phyloP scores from a whole-genome alignment of 2,888 invertebrate genomes.

The Gerosis bhagava region DNA sequence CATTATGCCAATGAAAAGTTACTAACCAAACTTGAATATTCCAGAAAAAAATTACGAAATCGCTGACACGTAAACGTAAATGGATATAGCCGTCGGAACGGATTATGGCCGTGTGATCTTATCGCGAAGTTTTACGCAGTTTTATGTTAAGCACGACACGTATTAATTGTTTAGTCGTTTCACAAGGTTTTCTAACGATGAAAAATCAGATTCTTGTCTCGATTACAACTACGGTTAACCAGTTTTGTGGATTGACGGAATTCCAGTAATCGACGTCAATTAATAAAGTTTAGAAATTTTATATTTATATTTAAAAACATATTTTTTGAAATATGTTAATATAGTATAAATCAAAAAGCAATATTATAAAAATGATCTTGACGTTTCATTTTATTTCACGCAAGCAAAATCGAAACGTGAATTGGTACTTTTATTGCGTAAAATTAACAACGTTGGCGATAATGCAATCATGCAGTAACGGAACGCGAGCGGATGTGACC shows the following conservation, averaged over 20 bases:
- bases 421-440: constrained; percentile 27
- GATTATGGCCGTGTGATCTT: constrained; percentile 22
- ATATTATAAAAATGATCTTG: constrained; percentile 5
- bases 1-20: too few relatives aligned
- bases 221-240: constrained; percentile 60
- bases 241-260: constrained; percentile 58
- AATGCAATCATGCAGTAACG: constrained; percentile 58
- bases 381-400: constrained; percentile 24
- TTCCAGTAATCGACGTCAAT: constrained; percentile 61
- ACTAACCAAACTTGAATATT: too few relatives aligned
- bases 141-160: constrained; percentile 61
- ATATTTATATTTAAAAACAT: too few relatives aligned
- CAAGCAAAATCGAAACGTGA: constrained; percentile 23
- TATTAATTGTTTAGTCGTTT: constrained; percentile 69
- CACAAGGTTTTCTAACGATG: constrained; percentile 48
- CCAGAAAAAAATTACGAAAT: constrained; percentile 15
- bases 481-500: constrained; percentile 77
- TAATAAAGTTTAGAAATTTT: constrained; percentile 43
- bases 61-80: constrained; percentile 15
- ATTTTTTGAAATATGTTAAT: too few relatives aligned
- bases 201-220: constrained; percentile 56
- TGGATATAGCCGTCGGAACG: constrained; percentile 19
- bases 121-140: constrained; percentile 26
- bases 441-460: constrained; percentile 31
- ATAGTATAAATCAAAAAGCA: constrained; percentile 3